These are phyloP conservation scores for Epicauta chinensis DNA, from an alignment of 1,140 invertebrate genomes.

Conservation along the genomic window DNA sequence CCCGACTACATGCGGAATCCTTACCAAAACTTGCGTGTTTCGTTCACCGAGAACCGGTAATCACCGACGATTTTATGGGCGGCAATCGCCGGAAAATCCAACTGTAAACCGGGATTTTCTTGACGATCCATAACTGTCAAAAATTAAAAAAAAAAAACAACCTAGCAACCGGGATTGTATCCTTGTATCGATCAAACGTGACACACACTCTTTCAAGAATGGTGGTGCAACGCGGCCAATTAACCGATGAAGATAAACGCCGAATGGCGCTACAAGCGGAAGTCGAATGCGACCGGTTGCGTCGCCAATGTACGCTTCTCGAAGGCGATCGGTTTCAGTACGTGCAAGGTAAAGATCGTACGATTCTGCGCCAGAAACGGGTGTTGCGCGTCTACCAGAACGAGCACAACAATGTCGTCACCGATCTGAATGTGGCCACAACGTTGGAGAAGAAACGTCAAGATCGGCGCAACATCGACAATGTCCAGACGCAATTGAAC, in stretches of 20 bases:
- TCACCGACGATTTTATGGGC: too few species aligned
- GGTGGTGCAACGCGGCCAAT: background rate
- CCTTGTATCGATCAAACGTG: too few species aligned
- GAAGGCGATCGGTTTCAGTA: conserved; percentile 33
- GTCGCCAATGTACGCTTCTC: background rate
- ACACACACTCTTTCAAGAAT: too few species aligned
- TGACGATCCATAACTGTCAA: too few species aligned
- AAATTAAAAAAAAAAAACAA: too few species aligned
- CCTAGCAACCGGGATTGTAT: too few species aligned
- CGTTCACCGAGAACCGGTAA: too few species aligned
- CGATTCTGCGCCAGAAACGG: conserved; percentile 52
- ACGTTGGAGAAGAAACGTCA: conserved; percentile 35
- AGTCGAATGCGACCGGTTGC: background rate
- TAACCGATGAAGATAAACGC: background rate
- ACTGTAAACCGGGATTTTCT: too few species aligned
- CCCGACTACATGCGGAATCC: too few species aligned
- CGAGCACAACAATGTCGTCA: conserved; percentile 55
- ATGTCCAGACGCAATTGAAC: conserved; percentile 15
- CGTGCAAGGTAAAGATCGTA: conserved; percentile 30
- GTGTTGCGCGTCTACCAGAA: conserved; percentile 51
- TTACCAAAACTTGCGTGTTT: too few species aligned
- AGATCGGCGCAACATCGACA: conserved; percentile 17
- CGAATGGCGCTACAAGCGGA: background rate
- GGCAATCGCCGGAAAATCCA: too few species aligned
- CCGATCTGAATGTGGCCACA: conserved; percentile 49